Conservation (phyloP, 1,140 invertebrate genomes). For the Lepidurus apus region DNA sequence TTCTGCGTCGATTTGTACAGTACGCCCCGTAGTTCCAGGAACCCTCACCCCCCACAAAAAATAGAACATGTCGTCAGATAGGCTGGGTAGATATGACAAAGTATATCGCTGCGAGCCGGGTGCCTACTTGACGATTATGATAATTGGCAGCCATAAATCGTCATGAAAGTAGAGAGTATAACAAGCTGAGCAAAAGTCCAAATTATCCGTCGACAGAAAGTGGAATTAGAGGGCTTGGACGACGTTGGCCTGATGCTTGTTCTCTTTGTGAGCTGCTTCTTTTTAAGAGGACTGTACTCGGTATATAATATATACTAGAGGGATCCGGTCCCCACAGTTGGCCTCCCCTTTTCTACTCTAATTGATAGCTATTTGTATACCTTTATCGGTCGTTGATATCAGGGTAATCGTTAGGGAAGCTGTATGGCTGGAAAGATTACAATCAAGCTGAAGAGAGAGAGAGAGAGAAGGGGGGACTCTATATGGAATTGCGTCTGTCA, state of each 20-base stretch:
- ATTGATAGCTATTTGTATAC: conserved; percentile 22
- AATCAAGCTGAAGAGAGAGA: not conserved
- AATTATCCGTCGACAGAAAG: not conserved
- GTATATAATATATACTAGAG: no score
- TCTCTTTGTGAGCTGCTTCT: not conserved
- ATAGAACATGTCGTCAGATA: no score
- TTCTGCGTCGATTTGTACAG: no score
- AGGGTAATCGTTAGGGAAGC: conserved; percentile 18
- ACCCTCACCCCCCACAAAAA: no score
- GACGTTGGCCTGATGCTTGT: not conserved
- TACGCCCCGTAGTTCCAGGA: no score
- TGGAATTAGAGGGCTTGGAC: not conserved
- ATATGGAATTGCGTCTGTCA: not conserved
- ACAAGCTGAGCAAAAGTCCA: no score
- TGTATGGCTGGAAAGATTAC: conserved; percentile 13
- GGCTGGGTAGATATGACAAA: no score
- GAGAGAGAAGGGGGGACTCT: not conserved
- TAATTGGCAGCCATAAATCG: no score
- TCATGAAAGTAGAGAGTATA: no score
- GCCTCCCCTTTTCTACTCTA: not conserved
- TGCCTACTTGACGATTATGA: no score
- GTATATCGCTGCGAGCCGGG: no score
- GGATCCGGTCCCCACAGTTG: not conserved
- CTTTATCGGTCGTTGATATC: conserved; percentile 22
- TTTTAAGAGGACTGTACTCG: no score